Base-by-base conservation (phyloP, 2,113 vertebrate genomes). In the Pachycephala philippinensis region DNA sequence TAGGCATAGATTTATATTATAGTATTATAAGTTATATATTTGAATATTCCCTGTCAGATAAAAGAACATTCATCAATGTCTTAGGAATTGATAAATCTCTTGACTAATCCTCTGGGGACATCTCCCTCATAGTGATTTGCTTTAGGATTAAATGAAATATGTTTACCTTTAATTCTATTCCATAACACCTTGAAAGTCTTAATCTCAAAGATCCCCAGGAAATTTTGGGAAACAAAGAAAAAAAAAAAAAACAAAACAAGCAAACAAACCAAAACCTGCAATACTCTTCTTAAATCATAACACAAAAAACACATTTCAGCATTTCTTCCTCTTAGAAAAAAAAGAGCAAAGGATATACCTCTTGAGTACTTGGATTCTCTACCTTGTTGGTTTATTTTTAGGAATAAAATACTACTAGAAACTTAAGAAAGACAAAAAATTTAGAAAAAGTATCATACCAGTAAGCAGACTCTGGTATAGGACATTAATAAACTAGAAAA, bases 211-310 rank as follows among this genome's bases (percentile, higher is more conserved):
- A 71, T 45, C 66, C 12, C 6, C 60, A 47, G 30, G 11, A 92
- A 69, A 85, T 83, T 75, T 78, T n/a, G 49, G 28, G 27, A 72
- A 70, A 50, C 0, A 6, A 22, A 53, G 40, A 13, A 13, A 13
- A 26, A 15, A 2, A 13, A 15, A 17, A 11, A 13, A 52, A 23
- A n/a, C n/a, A n/a, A 52, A 23, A 1, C 8, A 52, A n/a, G 2
- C 5, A 50, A 44, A 44, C 27, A 37, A 60, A 3, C 6, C 8
- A 22, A 59, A 66, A 24, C 16, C 22, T 85, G 18, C 14, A 85
- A 79, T 53, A 40, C 6, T 64, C 15, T 79, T 68, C 56, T 76
- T 52, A 45, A 68, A 18, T 90, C 12, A 24, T 40, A 69, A 64
- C 23, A 78, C 10, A 60, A 52, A 66, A 66, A 68, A 52, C 0